Conservation (phyloP, 2,888 invertebrate genomes). For the Dolomedes plantarius region DNA sequence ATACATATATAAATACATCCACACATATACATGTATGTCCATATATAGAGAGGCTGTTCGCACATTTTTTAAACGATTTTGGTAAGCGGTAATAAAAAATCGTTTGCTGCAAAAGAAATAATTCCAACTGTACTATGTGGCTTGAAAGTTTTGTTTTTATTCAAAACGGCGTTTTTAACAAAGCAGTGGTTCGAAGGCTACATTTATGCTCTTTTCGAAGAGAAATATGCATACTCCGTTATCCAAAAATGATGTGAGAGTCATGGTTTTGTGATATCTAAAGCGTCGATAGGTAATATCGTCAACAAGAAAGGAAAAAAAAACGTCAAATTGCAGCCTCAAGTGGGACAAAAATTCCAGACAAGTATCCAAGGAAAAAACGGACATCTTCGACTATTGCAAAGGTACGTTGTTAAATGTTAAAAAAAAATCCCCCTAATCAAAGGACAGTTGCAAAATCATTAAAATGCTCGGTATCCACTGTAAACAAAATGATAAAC, state of each 20-base stretch:
- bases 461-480: not conserved
- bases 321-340: not conserved
- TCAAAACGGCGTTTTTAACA: not conserved
- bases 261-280: not conserved
- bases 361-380: not conserved
- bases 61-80: not conserved
- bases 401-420: not conserved
- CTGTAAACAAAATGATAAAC: not conserved
- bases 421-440: not conserved
- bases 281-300: not conserved
- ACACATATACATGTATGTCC: too few relatives aligned
- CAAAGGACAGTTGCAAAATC: not conserved
- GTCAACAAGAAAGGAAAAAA: not conserved
- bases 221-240: conserved; percentile 1
- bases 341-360: not conserved
- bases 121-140: too few relatives aligned
- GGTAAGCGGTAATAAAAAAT: not conserved
- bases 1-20: too few relatives aligned
- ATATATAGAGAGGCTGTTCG: not conserved
- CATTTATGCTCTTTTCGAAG: not conserved
- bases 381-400: not conserved
- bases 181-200: too few relatives aligned
- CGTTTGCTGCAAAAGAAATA: not conserved
- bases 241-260: not conserved
- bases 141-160: not conserved